phyloP scores from a whole-genome alignment of 2,113 vertebrate genomes.

The Ctenodactylus gundi region DNA sequence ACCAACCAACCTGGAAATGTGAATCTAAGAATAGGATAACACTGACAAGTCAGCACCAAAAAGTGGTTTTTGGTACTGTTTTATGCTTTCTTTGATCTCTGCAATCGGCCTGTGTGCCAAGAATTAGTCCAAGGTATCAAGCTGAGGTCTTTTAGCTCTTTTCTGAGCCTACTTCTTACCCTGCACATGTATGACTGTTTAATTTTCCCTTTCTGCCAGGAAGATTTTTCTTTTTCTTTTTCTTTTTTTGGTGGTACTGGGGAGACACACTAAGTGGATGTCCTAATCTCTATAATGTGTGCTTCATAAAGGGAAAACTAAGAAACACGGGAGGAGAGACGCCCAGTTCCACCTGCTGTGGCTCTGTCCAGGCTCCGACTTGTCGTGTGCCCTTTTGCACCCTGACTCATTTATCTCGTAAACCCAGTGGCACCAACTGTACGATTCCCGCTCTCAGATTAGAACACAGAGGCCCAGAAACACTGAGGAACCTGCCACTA shows the following conservation, averaged over 20 bases:
- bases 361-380: background rate
- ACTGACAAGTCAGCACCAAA: background rate
- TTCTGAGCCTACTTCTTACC: background rate
- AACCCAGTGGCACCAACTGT: no score
- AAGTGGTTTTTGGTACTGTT: background rate
- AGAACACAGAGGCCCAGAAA: background rate
- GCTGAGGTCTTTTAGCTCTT: background rate
- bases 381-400: background rate
- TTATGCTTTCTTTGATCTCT: background rate
- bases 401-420: background rate
- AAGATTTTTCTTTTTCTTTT: no score
- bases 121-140: background rate
- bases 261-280: no score
- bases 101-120: background rate
- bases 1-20: no score
- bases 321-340: background rate
- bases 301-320: background rate
- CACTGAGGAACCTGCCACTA: accelerated
- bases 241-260: background rate
- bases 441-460: background rate
- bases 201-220: background rate
- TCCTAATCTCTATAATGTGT: background rate
- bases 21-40: background rate
- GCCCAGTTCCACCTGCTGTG: no score
- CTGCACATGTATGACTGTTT: background rate